These are phyloP conservation scores for Achatina immaculata DNA, from an alignment of 1,140 invertebrate genomes.

Conservation along the genomic window DNA sequence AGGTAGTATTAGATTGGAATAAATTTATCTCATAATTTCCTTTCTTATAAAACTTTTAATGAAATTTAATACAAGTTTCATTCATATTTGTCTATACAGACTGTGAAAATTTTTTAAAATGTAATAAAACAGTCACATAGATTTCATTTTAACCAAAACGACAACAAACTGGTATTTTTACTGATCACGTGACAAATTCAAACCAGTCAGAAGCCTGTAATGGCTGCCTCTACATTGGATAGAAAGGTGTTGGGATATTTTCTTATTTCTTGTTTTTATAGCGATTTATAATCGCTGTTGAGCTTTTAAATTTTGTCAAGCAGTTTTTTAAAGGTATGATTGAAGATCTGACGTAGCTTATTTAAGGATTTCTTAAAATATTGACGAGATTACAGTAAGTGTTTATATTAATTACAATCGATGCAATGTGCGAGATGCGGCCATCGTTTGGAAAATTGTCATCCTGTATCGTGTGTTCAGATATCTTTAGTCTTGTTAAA, in stretches of 20 bases:
- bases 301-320: slow-evolving; percentile 11
- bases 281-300: not conserved
- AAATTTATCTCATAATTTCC: no score
- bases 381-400: not conserved
- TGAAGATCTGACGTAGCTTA: not conserved
- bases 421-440: no score
- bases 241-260: slow-evolving; percentile 11
- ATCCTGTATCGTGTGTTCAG: no score
- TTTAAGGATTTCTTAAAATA: not conserved
- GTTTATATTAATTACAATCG: not conserved
- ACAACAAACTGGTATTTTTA: slow-evolving; percentile 84
- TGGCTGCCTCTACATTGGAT: slow-evolving; percentile 59
- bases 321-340: slow-evolving; percentile 5
- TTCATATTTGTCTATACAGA: no score
- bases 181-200: slow-evolving; percentile 47
- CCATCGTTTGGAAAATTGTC: no score
- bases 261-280: slow-evolving; percentile 23
- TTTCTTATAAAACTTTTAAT: no score
- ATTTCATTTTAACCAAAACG: slow-evolving; percentile 85
- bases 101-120: no score
- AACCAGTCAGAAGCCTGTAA: slow-evolving; percentile 57
- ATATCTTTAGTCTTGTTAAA: no score
- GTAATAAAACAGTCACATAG: no score
- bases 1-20: no score
- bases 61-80: no score